Conservation (phyloP, 2,113 vertebrate species). For the Mohoua ochrocephala region DNA sequence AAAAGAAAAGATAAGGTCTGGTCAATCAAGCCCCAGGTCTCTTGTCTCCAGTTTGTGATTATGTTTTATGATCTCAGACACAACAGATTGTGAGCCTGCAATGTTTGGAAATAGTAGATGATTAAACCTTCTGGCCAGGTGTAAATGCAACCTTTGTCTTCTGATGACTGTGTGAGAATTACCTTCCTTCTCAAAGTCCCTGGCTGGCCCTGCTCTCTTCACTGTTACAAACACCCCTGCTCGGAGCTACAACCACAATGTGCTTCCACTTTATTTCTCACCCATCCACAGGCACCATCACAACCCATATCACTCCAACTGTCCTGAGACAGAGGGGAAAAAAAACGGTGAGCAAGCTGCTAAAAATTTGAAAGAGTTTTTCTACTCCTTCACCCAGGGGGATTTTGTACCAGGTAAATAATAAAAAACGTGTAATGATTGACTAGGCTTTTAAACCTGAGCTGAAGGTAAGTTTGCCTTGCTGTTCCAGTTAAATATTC, state of each 20-base stretch:
- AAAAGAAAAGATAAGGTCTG: conserved; percentile 43
- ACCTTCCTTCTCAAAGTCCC: conserved; percentile 57
- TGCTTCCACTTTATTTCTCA: background rate
- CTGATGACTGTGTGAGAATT: conserved; percentile 76
- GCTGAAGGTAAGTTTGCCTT: conserved; percentile 55
- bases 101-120: conserved; percentile 97
- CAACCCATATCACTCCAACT: background rate
- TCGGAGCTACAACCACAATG: background rate
- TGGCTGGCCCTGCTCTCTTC: conserved; percentile 18
- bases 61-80: conserved; percentile 76
- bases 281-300: background rate
- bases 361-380: background rate
- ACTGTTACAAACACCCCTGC: background rate
- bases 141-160: conserved; percentile 99
- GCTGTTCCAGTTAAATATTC: conserved; percentile 56
- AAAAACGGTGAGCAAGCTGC: background rate
- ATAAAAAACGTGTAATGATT: conserved; percentile 76
- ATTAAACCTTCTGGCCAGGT: conserved; percentile 95
- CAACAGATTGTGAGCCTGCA: conserved; percentile 75
- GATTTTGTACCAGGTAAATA: conserved; percentile 72
- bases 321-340: background rate
- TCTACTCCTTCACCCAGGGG: background rate
- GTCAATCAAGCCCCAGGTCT: conserved; percentile 35
- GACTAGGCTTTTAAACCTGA: conserved; percentile 66
- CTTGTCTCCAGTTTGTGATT: conserved; percentile 60